Percentiles rank a stretch among this genome's conserved stretches.
These are phyloP conservation scores for Cetoscarus ocellatus DNA, from an alignment of 2,797 vertebrate genomes.

Conservation along the genomic window DNA sequence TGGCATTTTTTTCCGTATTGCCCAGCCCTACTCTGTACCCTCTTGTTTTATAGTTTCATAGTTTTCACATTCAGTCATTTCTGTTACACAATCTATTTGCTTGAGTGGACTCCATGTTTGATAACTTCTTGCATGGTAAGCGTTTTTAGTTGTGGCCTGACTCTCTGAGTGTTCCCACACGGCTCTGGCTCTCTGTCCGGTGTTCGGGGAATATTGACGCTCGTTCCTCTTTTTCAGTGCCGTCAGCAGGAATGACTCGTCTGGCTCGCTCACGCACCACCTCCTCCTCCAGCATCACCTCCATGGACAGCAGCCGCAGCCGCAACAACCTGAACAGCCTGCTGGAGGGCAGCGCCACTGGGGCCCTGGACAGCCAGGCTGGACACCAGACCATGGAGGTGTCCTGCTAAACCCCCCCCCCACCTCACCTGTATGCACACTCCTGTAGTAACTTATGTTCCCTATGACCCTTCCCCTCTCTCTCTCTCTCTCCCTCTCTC, in stretches of 20 bases:
- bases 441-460: slow-evolving; percentile 74
- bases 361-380: slow-evolving; percentile 85
- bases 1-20: no score
- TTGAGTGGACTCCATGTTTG: slow-evolving; percentile 34
- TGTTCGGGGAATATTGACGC: slow-evolving; percentile 54
- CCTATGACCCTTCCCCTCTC: slow-evolving; percentile 16
- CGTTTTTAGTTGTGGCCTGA: slow-evolving; percentile 22
- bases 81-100: slow-evolving; percentile 27
- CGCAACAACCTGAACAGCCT: slow-evolving; percentile 90
- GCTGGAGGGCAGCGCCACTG: slow-evolving; percentile 86
- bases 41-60: slow-evolving; percentile 21
- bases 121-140: slow-evolving; percentile 72
- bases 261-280: slow-evolving; percentile 93
- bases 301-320: slow-evolving; percentile 90
- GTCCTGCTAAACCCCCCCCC: slow-evolving; percentile 88
- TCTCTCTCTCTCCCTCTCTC: slow-evolving; percentile 34
- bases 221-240: slow-evolving; percentile 82
- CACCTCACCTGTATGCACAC: slow-evolving; percentile 19
- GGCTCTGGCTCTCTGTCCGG: slow-evolving; percentile 5
- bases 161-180: slow-evolving; percentile 23
- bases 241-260: slow-evolving; percentile 93
- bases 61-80: slow-evolving; percentile 25
- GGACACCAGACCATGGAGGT: slow-evolving; percentile 95
- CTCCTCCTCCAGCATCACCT: slow-evolving; percentile 94
- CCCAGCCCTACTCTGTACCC: neutral